Base-by-base conservation (phyloP, 2,888 invertebrate species). In the Heliothis peltigera region DNA sequence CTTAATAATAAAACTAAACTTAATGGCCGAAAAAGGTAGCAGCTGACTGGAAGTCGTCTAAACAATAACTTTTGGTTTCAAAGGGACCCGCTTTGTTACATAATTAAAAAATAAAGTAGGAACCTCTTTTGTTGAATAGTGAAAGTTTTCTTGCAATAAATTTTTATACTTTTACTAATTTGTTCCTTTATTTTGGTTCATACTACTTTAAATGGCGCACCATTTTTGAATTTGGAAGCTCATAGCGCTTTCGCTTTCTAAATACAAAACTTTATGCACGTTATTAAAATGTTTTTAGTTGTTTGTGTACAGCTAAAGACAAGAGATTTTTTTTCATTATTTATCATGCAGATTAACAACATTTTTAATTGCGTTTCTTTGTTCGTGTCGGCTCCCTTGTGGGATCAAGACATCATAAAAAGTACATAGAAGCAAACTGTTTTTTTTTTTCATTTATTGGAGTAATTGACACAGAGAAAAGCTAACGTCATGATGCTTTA, bases 61-160 rank as follows among this genome's bases (percentile, higher is more conserved):
- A 78, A 77, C 74, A 78, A 77, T 74, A 60, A 59, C 77, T 70
- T 70, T 70, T 51, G 51, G 56, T 70, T 70, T 69, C 62, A 80
- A 84, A 82, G 69, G 77, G 67, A 58, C 58, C 59, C 71, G 28
- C 5, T 56, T 73, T 75, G 76, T 87, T 83, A 80, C 81, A 81
- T 86, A 83, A 86, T 81, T 75, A 70, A 47, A 44, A 71, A 64
- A 70, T 66, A 52, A 54, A 54, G 19, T 28, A 4, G 15, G 0
- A 46, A 32, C 15, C 42, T 70, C 65, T 72, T 77, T 84, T 82
- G 68, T 84, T 86, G 85, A 87, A 89, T 86, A 86, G 88, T 87
- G 91, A 93, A 92, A 92, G 92, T 91, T 84, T 44, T 54, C 2
- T 18, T 59, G 18, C 15, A 53, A 48, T 87, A 86, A 84, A 86